Evolutionary conservation across 2,797 vertebrate genomes (phyloP).

Genomic region (Pantherophis alleghaniensis): DNA sequence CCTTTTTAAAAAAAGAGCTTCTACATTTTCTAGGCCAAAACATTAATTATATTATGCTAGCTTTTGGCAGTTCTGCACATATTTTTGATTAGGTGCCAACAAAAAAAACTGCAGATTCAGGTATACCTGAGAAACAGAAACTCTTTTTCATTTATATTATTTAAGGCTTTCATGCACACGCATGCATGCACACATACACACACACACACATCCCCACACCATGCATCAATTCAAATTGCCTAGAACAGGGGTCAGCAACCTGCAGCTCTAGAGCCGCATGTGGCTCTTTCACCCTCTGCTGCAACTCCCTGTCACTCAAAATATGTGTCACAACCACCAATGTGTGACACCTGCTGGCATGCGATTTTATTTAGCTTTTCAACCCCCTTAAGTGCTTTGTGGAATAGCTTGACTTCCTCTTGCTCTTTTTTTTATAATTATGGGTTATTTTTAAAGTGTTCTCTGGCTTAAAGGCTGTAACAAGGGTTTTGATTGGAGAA

Average conservation of each 20-base stretch:
- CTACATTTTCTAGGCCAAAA: conserved; percentile 5
- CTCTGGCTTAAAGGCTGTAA: not conserved
- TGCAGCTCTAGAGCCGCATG: too few relatives aligned
- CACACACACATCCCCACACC: too few relatives aligned
- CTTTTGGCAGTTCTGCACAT: conserved; percentile 29
- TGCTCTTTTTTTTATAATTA: not conserved
- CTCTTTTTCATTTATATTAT: conserved; percentile 18
- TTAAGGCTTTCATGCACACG: not conserved
- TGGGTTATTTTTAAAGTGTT: not conserved
- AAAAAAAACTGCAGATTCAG: conserved; percentile 7
- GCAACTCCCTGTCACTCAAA: too few relatives aligned
- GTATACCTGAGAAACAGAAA: not conserved
- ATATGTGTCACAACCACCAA: too few relatives aligned
- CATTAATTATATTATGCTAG: conserved; percentile 13
- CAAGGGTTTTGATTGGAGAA: not conserved
- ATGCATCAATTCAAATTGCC: conserved; percentile 9
- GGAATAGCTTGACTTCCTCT: too few relatives aligned
- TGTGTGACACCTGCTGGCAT: too few relatives aligned
- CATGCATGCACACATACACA: rapidly evolving
- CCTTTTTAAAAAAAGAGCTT: not conserved
- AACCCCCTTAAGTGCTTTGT: too few relatives aligned
- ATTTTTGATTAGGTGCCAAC: conserved; percentile 29
- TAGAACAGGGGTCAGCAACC: not conserved
- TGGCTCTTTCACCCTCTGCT: too few relatives aligned
- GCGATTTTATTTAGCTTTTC: too few relatives aligned